These are phyloP conservation scores for Irena cyanogastra DNA, from an alignment of 2,113 vertebrate genomes.

Conservation along the genomic window DNA sequence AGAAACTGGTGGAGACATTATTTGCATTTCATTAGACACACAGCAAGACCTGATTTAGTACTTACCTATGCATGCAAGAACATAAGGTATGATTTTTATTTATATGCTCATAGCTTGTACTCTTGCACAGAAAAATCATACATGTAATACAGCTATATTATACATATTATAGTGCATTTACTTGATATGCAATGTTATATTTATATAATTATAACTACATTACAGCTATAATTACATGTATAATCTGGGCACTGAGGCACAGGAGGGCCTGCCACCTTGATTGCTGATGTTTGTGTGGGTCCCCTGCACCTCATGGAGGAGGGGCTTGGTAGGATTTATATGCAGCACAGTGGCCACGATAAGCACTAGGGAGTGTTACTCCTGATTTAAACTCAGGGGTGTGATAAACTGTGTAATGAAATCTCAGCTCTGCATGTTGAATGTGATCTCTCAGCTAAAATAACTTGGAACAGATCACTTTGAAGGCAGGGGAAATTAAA, in stretches of 20 bases:
- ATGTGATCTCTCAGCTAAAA: not conserved
- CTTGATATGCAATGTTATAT: not conserved
- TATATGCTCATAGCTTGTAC: not conserved
- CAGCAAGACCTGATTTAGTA: not conserved
- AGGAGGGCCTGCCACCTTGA: not conserved
- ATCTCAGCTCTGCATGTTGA: not conserved
- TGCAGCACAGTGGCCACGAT: not conserved
- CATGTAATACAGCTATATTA: not conserved
- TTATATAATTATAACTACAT: not conserved
- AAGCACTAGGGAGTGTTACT: not conserved
- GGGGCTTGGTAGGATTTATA: not conserved
- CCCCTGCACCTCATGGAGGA: not conserved
- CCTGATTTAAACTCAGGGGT: slow-evolving; percentile 39
- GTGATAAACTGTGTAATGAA: slow-evolving; percentile 32
- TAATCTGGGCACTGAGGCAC: not conserved
- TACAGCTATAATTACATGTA: not conserved
- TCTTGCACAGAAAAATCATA: not conserved
- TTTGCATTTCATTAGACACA: not conserved
- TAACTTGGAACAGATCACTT: not conserved
- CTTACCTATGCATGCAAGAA: not conserved
- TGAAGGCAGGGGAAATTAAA: not conserved
- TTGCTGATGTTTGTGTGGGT: not conserved
- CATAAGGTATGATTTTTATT: not conserved
- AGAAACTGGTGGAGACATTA: not conserved
- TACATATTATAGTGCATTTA: not conserved